Evolutionary conservation across 2,113 vertebrate genomes (phyloP).

Genomic region (Dromiciops gliroides): DNA sequence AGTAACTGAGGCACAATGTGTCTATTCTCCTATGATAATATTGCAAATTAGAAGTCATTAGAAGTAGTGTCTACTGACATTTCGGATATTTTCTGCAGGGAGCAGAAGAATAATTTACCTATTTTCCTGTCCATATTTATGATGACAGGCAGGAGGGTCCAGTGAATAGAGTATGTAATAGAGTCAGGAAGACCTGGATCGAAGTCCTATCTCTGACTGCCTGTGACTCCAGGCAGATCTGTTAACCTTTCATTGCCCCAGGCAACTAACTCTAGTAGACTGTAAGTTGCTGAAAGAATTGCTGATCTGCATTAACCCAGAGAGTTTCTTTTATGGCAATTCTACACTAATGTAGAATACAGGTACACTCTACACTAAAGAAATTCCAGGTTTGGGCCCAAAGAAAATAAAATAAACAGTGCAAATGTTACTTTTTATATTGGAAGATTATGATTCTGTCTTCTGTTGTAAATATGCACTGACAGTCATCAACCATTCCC

Average conservation of each 20-base stretch:
- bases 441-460: neutral
- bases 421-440: neutral
- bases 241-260: neutral
- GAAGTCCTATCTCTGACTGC: neutral
- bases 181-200: neutral
- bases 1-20: neutral
- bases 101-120: neutral
- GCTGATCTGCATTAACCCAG: neutral
- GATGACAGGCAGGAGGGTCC: neutral
- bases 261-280: neutral
- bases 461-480: neutral
- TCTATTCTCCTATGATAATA: neutral
- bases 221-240: neutral
- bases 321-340: neutral
- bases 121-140: neutral
- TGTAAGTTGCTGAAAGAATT: neutral
- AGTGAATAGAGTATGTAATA: neutral
- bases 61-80: neutral
- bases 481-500: neutral
- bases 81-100: neutral
- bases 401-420: neutral
- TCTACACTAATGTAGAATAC: too few species aligned
- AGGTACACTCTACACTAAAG: too few species aligned
- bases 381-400: neutral
- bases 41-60: neutral